phyloP scores from a whole-genome alignment of 2,888 invertebrate genomes.

The Philereme vetulata region DNA sequence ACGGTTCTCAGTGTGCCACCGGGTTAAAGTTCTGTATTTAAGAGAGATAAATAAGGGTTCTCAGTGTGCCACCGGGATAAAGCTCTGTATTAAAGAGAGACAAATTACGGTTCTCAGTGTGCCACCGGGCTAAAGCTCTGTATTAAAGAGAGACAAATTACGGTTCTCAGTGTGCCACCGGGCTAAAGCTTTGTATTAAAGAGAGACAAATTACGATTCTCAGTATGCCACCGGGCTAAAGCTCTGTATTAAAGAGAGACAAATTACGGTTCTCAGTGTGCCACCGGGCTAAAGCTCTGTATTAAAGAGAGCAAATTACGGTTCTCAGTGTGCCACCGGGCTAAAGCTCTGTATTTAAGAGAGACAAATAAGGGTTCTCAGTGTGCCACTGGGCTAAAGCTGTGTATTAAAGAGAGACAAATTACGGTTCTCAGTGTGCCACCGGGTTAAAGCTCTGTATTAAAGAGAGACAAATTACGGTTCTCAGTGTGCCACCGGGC shows the following conservation, averaged over 20 bases:
- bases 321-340: conserved; percentile 9
- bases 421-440: conserved; percentile 9
- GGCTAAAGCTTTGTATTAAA: conserved; percentile 1
- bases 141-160: no score
- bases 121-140: conserved; percentile 7
- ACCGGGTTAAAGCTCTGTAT: conserved; percentile 5
- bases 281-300: conserved; percentile 5
- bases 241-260: no score
- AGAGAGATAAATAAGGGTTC: no score
- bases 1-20: conserved; percentile 10
- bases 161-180: conserved; percentile 9
- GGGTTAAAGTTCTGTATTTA: conserved; percentile 1
- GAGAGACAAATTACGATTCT: no score
- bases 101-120: conserved; percentile 11
- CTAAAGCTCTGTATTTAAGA: conserved; percentile 2
- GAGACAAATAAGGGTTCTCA: no score
- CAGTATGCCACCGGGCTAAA: conserved; percentile 15
- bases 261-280: conserved; percentile 12
- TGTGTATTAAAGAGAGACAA: no score
- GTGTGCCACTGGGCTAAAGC: conserved; percentile 13
- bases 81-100: no score
- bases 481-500: conserved; percentile 10
- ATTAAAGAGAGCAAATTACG: no score
- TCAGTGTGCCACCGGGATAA: conserved; percentile 15
- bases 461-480: no score